Base-by-base conservation (phyloP, 1,140 invertebrate genomes). In the Gyrodactylus salaris region DNA sequence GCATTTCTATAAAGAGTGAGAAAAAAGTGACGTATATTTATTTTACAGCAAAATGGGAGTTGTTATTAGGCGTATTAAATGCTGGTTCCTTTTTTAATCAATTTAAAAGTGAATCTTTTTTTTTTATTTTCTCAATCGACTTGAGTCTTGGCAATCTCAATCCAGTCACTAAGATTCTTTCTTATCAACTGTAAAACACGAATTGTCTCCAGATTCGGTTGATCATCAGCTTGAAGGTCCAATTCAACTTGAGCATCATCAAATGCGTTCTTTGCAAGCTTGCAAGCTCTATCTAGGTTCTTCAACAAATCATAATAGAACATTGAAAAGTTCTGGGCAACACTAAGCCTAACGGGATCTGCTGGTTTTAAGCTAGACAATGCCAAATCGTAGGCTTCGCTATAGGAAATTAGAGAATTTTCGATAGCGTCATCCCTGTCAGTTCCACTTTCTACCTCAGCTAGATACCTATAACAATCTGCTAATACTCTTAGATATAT, bases 391-490 rank as follows among this genome's bases (percentile, higher is more conserved):
- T 88, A 90, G 78, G 91, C 91, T 77, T 89, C 88, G 85, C 93
- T 93, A 85, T 96, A 96, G 74, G 91, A 90, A 78, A 89, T 87
- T 80, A 95, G 85, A 77, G 89, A 91, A 80, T 90, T 89, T 80
- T 94, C 90, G 74, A 91, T 90, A 75, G 89, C 89, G 82, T 90
- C 89, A 83, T 94, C 93, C 80, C 89, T 77, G 81, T 92, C 89
- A 77, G 89, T 88, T 76, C 88, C 89, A 1, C 88, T 89, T 78
- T 89, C 89, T 79, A 97, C 92, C 86, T 98, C 93, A 79, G 93
- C 92, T 79, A 97, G 85, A 86, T 98, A 98, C 85, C 93, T 79
- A 84, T 92, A 94, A 85, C 97, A 97, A 85, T 97, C 93, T 80
- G 92, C 93, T 21, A 25, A n/a, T n/a, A 73, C n/a, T 68, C 26